phyloP scores from a whole-genome alignment of 2,888 invertebrate genomes.

The Metalampra italica region DNA sequence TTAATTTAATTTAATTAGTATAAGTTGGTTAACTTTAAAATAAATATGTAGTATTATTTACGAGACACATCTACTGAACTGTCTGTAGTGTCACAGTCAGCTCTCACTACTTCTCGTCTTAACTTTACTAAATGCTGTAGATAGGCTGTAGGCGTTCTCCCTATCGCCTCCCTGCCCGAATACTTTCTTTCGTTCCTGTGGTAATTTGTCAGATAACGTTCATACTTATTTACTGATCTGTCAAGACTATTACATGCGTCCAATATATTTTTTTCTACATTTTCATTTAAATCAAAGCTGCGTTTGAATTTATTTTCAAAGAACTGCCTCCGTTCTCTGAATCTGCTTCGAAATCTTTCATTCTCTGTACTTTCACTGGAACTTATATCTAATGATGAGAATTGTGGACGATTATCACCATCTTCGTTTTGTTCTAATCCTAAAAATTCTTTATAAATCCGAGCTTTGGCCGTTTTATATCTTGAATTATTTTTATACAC shows the following conservation, averaged over 20 bases:
- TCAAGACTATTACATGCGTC: slow-evolving; percentile 55
- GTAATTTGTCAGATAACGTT: slow-evolving; percentile 40
- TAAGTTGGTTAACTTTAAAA: no score
- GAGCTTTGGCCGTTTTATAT: slow-evolving; percentile 35
- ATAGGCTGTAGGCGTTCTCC: slow-evolving; percentile 74
- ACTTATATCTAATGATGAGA: slow-evolving; percentile 20
- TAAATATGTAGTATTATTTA: slow-evolving; percentile 14
- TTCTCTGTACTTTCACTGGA: slow-evolving; percentile 28
- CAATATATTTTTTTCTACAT: slow-evolving; percentile 44
- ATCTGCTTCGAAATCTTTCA: slow-evolving; percentile 21
- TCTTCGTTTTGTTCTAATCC: slow-evolving; percentile 27
- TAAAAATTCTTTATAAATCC: slow-evolving; percentile 40
- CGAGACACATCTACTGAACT: slow-evolving; percentile 22
- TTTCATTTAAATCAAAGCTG: slow-evolving; percentile 21
- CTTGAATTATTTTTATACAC: slow-evolving; percentile 38
- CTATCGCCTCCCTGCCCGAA: slow-evolving; percentile 9
- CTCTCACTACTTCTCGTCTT: slow-evolving; percentile 74
- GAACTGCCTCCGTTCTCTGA: slow-evolving; percentile 24
- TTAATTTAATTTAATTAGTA: no score
- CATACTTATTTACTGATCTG: slow-evolving; percentile 45
- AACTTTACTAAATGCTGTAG: slow-evolving; percentile 77
- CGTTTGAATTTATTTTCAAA: slow-evolving; percentile 29
- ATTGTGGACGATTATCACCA: slow-evolving; percentile 12
- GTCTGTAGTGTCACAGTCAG: slow-evolving; percentile 59
- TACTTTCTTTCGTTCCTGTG: slow-evolving; percentile 18